phyloP scores from a whole-genome alignment of 1,140 invertebrate species.

The Drosophila hydei region DNA sequence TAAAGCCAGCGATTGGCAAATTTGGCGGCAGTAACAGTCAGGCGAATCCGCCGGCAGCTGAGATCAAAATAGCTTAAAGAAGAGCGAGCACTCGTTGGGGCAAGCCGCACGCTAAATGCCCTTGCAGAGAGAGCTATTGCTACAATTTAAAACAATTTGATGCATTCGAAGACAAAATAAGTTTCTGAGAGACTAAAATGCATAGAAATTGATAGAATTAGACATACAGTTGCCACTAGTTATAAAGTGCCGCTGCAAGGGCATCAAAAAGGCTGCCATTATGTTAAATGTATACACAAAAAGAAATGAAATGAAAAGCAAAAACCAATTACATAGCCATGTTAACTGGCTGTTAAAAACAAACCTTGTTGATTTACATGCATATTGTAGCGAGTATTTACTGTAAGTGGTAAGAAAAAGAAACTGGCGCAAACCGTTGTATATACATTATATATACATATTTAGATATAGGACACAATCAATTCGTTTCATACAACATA shows the following conservation, averaged over 20 bases:
- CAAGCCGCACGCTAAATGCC: background rate
- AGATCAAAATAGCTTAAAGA: slow-evolving; percentile 59
- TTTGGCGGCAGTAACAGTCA: slow-evolving; percentile 5
- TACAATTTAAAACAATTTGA: too few species aligned
- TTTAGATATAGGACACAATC: background rate
- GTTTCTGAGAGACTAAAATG: background rate
- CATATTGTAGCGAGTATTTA: slow-evolving; percentile 44
- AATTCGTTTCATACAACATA: slow-evolving; percentile 14
- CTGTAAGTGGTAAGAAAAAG: slow-evolving; percentile 3
- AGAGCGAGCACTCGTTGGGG: background rate
- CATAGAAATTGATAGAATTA: background rate
- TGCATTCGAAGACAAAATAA: background rate
- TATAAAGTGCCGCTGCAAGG: slow-evolving; percentile 2
- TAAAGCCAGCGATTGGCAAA: slow-evolving; percentile 51
- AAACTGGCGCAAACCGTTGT: slow-evolving; percentile 12
- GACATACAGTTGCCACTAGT: background rate
- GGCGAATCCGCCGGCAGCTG: slow-evolving; percentile 22
- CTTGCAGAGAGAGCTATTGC: background rate
- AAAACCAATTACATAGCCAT: slow-evolving; percentile 31
- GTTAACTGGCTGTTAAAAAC: slow-evolving; percentile 42
- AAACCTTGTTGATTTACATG: slow-evolving; percentile 46
- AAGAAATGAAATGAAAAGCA: background rate
- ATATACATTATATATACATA: slow-evolving; percentile 14
- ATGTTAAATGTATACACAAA: slow-evolving; percentile 5
- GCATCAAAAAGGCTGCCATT: slow-evolving; percentile 22